These are phyloP conservation scores for Oxyura jamaicensis DNA, from an alignment of 2,113 vertebrate genomes.

Conservation along the genomic window DNA sequence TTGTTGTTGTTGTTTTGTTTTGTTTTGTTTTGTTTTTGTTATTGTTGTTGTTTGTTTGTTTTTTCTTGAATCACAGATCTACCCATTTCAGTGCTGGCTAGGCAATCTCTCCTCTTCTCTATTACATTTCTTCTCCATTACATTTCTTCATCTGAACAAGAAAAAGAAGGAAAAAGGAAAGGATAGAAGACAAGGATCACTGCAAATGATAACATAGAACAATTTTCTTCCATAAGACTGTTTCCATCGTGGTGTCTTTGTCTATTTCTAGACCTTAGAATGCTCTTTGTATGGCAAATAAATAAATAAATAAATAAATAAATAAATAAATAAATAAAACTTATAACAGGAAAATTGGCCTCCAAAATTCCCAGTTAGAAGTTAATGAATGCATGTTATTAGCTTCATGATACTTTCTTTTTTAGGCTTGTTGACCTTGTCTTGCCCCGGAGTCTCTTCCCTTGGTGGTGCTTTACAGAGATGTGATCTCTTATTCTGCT, in stretches of 20 bases:
- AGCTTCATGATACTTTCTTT: not conserved
- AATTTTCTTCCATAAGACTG: not conserved
- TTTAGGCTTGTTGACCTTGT: not conserved
- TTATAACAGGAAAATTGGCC: not conserved
- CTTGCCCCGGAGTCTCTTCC: not conserved
- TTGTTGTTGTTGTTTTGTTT: no score
- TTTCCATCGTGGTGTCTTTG: not conserved
- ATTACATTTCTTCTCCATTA: not conserved
- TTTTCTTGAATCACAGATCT: not conserved
- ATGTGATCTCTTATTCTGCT: not conserved
- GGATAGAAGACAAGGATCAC: not conserved
- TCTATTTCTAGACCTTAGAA: not conserved
- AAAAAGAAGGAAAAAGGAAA: not conserved
- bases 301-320: no score
- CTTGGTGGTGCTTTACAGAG: rapidly evolving
- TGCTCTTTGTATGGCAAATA: not conserved
- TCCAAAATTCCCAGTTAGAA: not conserved
- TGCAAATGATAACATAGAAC: not conserved
- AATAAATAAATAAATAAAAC: not conserved
- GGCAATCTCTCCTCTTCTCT: not conserved
- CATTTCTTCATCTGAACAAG: not conserved
- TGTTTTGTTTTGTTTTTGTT: not conserved
- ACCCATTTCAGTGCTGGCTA: not conserved
- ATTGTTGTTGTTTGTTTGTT: no score
- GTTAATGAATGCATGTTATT: not conserved